phyloP scores from a whole-genome alignment of 2,888 invertebrate genomes.

The Melieria picta region DNA sequence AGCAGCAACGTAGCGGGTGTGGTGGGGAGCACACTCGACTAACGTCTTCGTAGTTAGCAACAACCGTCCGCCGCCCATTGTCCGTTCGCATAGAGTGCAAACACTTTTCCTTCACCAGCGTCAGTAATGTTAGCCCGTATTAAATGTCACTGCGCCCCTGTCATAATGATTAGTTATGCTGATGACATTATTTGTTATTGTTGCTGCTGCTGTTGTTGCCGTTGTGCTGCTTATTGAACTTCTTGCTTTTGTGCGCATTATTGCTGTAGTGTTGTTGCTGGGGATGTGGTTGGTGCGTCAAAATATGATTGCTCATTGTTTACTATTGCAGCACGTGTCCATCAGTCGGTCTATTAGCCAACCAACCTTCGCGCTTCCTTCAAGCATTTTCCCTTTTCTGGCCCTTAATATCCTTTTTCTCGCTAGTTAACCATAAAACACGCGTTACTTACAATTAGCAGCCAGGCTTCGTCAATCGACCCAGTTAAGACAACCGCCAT shows the following conservation, averaged over 20 bases:
- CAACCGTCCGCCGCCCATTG: too few relatives aligned
- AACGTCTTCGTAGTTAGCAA: too few relatives aligned
- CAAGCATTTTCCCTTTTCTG: neutral
- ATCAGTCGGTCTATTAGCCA: slow-evolving; percentile 6
- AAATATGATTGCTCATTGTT: slow-evolving; percentile 31
- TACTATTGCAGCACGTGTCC: slow-evolving; percentile 14
- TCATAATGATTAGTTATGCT: slow-evolving; percentile 42
- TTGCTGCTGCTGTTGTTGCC: slow-evolving; percentile 9
- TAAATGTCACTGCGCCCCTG: slow-evolving; percentile 29
- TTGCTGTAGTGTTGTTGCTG: neutral
- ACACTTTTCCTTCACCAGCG: too few relatives aligned
- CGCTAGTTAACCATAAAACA: slow-evolving; percentile 1
- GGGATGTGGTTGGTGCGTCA: neutral
- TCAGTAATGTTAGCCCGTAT: neutral
- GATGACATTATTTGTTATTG: slow-evolving; percentile 41
- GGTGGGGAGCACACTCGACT: too few relatives aligned
- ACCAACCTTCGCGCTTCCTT: neutral
- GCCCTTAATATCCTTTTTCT: slow-evolving; percentile 21
- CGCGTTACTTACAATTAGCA: neutral
- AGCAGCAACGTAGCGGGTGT: neutral
- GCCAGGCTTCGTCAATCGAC: too few relatives aligned
- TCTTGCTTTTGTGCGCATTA: neutral
- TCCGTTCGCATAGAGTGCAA: too few relatives aligned
- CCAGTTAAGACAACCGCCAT: too few relatives aligned
- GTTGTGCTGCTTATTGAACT: neutral